Percentiles rank a stretch among this genome's conserved stretches.
Evolutionary conservation across 2,888 invertebrate species (phyloP).

Genomic region (Balanococcus diminutus): DNA sequence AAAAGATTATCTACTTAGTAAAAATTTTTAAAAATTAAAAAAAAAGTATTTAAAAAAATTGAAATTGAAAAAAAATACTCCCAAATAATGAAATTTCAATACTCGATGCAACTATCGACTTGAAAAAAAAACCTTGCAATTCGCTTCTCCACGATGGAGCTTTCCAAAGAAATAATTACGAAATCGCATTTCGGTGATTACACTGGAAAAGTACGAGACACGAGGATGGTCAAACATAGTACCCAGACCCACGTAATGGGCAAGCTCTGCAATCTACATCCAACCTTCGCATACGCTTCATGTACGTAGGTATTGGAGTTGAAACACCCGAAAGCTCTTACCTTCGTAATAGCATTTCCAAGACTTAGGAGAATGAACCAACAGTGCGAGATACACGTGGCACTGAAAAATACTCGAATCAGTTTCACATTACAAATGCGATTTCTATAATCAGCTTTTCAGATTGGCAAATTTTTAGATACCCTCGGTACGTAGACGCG

Average conservation of each 20-base stretch:
- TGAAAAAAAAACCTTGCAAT: background rate
- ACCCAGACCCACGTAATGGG: background rate
- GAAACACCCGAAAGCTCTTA: slow-evolving; percentile 2
- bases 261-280: no score
- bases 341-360: background rate
- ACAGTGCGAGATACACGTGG: background rate
- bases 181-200: background rate
- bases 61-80: no score
- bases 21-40: no score
- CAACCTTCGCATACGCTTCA: background rate
- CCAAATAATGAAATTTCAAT: no score
- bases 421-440: background rate
- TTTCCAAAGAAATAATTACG: background rate
- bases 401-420: background rate
- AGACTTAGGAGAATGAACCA: background rate
- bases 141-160: no score
- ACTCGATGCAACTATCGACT: no score
- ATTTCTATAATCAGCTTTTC: slow-evolving; percentile 32
- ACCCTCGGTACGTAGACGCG: no score
- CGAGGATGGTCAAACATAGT: background rate
- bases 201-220: background rate
- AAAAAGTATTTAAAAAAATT: no score
- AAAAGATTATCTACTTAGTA: no score
- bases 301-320: background rate
- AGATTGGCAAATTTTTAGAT: slow-evolving; percentile 14